Evolutionary conservation across 64 coral and sea anemone species (phyloP).

Genomic region (Stylophora pistillata): DNA sequence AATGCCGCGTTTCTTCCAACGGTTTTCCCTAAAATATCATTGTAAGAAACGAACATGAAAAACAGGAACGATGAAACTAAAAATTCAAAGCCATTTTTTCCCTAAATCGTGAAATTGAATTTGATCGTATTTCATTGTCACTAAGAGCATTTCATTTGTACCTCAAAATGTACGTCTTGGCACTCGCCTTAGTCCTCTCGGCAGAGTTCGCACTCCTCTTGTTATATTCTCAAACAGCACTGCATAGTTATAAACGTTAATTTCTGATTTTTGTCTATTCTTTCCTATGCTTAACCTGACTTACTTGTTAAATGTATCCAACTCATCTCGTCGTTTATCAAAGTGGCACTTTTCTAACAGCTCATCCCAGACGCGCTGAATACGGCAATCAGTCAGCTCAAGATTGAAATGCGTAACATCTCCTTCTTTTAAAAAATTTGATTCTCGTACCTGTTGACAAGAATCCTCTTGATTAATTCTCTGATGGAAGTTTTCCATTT

Average conservation of each 20-base stretch:
- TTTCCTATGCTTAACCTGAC: too few species aligned
- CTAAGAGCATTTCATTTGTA: too few species aligned
- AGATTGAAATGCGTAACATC: background rate
- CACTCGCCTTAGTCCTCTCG: too few species aligned
- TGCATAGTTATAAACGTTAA: too few species aligned
- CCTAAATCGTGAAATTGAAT: too few species aligned
- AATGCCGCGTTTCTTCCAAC: slow-evolving; percentile 18
- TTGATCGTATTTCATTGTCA: too few species aligned
- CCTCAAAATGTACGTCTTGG: too few species aligned
- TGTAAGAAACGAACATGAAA: background rate
- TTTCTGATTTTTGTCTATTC: too few species aligned
- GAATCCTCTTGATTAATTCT: too few species aligned
- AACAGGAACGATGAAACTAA: background rate
- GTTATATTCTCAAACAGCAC: too few species aligned
- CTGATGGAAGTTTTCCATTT: too few species aligned
- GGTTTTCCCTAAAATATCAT: background rate
- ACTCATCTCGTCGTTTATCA: background rate
- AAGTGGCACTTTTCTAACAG: slow-evolving; percentile 9
- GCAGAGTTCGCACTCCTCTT: too few species aligned
- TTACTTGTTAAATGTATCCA: slow-evolving; percentile 13
- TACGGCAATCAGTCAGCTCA: background rate
- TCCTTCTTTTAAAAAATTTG: slow-evolving; percentile 3
- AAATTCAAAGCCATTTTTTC: background rate
- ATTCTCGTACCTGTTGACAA: slow-evolving; percentile 4
- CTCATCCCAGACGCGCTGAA: slow-evolving; percentile 29